Conservation (phyloP, 1,140 invertebrate genomes). For the Tetranychus cinnabarinus region DNA sequence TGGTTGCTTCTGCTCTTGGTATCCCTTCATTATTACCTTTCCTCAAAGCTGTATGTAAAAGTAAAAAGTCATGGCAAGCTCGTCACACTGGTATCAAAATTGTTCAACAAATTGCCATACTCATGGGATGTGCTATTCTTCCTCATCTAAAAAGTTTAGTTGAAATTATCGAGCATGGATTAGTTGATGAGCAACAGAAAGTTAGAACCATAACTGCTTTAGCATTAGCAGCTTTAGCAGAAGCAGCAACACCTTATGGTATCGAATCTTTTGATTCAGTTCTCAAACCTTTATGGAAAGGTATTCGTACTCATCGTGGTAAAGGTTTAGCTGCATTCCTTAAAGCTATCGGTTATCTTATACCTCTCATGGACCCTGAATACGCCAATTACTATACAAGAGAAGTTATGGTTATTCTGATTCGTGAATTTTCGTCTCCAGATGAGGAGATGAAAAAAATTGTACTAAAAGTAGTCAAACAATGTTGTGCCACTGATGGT, state of each 20-base stretch:
- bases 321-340: constrained; percentile 86
- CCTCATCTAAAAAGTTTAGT: constrained; percentile 93
- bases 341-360: constrained; percentile 97
- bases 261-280: constrained; percentile 99
- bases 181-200: constrained; percentile 47
- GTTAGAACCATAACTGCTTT: constrained; percentile 89
- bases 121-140: constrained; percentile 98
- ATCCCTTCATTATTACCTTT: constrained; percentile 95
- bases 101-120: constrained; percentile 96
- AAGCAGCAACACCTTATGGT: constrained; percentile 96
- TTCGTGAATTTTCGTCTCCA: constrained; percentile 95
- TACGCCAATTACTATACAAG: constrained; percentile 98
- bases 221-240: constrained; percentile 87
- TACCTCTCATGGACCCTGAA: constrained; percentile 98
- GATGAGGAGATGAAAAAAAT: constrained; percentile 99
- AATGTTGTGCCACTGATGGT: constrained; percentile 98
- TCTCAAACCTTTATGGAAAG: constrained; percentile 95
- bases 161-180: constrained; percentile 93
- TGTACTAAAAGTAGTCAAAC: constrained; percentile 98
- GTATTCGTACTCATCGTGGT: constrained; percentile 9
- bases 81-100: constrained; percentile 99
- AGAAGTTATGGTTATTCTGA: constrained; percentile 98
- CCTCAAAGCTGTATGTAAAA: constrained; percentile 94
- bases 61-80: constrained; percentile 99
- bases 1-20: constrained; percentile 91